These are phyloP conservation scores for Microcaecilia unicolor DNA, from an alignment of 2,797 vertebrate species.

Conservation along the genomic window DNA sequence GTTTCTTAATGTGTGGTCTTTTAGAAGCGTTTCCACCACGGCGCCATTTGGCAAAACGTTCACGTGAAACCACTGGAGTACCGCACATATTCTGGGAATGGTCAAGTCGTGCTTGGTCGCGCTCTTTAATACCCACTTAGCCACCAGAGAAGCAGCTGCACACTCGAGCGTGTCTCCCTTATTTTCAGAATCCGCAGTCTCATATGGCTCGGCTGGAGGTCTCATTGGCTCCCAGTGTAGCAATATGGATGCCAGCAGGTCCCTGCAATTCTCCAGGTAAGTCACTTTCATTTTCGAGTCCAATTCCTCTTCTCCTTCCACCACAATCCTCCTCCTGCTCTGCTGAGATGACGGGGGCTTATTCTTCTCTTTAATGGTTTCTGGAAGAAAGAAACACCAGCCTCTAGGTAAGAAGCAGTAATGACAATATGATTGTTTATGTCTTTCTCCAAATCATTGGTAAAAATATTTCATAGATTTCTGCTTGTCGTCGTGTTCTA, in stretches of 20 bases:
- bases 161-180: constrained; percentile 9
- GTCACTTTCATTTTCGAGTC: constrained; percentile 18
- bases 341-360: constrained; percentile 17
- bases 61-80: constrained; percentile 61
- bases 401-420: too few relatives aligned
- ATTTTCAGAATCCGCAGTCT: neutral
- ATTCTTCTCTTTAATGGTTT: constrained; percentile 58
- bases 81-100: constrained; percentile 19
- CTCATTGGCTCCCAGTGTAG: constrained; percentile 60
- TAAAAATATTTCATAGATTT: too few relatives aligned
- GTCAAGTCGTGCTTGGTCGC: constrained; percentile 35
- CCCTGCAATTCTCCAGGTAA: constrained; percentile 51
- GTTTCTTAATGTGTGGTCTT: constrained; percentile 37
- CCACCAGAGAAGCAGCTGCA: constrained; percentile 36
- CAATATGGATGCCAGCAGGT: constrained; percentile 57
- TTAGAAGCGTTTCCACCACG: constrained; percentile 35
- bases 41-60: constrained; percentile 28
- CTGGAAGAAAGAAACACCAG: constrained; percentile 46
- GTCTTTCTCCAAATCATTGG: too few relatives aligned
- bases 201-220: neutral
- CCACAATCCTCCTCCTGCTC: constrained; percentile 9
- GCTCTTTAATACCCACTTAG: constrained; percentile 63
- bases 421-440: too few relatives aligned
- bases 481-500: too few relatives aligned
- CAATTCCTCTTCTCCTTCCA: constrained; percentile 10